phyloP scores from a whole-genome alignment of 2,888 invertebrate genomes.

The Dromius quadrimaculatus region DNA sequence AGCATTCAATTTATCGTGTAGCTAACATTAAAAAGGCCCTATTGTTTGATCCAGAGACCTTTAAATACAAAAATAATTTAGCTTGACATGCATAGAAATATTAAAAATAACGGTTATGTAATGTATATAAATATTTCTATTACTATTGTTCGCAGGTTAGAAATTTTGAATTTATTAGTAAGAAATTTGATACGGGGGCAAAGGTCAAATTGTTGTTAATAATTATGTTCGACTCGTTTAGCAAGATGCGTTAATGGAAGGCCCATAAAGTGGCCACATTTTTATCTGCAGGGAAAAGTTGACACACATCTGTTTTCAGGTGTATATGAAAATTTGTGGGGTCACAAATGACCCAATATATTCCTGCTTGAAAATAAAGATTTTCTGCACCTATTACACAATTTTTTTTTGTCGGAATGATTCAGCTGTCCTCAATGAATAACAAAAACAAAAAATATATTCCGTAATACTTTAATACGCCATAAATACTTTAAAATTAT shows the following conservation, averaged over 20 bases:
- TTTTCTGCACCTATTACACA: too few species aligned
- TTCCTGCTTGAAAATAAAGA: too few species aligned
- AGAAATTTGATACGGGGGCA: conserved; percentile 37
- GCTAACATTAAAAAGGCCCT: conserved; percentile 17
- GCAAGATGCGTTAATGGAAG: conserved; percentile 20
- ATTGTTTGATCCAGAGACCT: conserved; percentile 10
- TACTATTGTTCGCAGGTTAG: conserved; percentile 16
- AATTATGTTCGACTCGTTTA: conserved; percentile 28
- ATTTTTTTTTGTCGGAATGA: too few species aligned
- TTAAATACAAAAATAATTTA: conserved; percentile 14
- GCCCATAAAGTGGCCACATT: conserved; percentile 18
- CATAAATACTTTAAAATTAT: background rate
- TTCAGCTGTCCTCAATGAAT: conserved; percentile 1
- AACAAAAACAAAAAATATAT: conserved; percentile 9
- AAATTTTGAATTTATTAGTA: conserved; percentile 35
- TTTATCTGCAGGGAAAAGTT: too few species aligned
- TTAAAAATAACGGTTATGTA: conserved; percentile 10
- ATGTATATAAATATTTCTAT: conserved; percentile 20
- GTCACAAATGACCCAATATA: too few species aligned
- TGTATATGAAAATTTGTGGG: too few species aligned
- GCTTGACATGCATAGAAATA: conserved; percentile 13
- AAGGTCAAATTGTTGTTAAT: conserved; percentile 34
- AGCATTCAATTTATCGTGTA: conserved; percentile 28
- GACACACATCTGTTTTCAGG: too few species aligned
- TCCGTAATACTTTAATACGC: conserved; percentile 1